These are phyloP conservation scores for Epizoanthus scotinus DNA, from an alignment of 92 coral and sea anemone species.

Conservation along the genomic window DNA sequence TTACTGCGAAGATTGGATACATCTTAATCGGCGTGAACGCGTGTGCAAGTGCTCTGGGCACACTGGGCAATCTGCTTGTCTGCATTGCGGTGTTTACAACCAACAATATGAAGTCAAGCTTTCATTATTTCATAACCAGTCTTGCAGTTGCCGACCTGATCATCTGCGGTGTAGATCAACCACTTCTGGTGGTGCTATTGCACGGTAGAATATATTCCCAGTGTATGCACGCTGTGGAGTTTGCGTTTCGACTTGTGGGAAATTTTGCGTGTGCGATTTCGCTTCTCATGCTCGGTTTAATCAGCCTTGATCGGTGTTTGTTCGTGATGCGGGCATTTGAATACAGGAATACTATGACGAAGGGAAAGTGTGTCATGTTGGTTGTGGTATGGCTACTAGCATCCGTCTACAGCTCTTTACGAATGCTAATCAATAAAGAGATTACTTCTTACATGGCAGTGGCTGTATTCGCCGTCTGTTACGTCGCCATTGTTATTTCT, in stretches of 20 bases:
- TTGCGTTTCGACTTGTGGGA: slow-evolving; percentile 75
- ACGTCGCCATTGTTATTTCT: slow-evolving; percentile 57
- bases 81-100: slow-evolving; percentile 68
- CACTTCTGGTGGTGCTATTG: slow-evolving; percentile 66
- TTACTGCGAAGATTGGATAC: slow-evolving; percentile 8
- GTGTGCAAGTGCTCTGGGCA: slow-evolving; percentile 64
- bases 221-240: slow-evolving; percentile 52
- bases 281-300: slow-evolving; percentile 58
- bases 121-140: slow-evolving; percentile 72
- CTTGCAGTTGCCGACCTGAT: slow-evolving; percentile 82
- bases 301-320: slow-evolving; percentile 83
- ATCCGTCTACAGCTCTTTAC: slow-evolving; percentile 52
- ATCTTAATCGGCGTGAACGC: slow-evolving; percentile 55
- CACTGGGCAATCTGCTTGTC: slow-evolving; percentile 77
- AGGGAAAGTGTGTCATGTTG: slow-evolving; percentile 52
- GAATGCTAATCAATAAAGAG: slow-evolving; percentile 61
- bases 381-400: slow-evolving; percentile 66
- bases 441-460: slow-evolving; percentile 70
- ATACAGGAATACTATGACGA: slow-evolving; percentile 71
- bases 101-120: slow-evolving; percentile 56
- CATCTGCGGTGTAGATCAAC: slow-evolving; percentile 73
- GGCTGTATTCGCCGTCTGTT: slow-evolving; percentile 56
- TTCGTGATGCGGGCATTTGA: slow-evolving; percentile 55
- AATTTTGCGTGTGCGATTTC: slow-evolving; percentile 82
- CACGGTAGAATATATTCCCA: slow-evolving; percentile 44